These are phyloP conservation scores for Sphaeridia pumilis DNA, from an alignment of 2,888 invertebrate species.

Conservation along the genomic window DNA sequence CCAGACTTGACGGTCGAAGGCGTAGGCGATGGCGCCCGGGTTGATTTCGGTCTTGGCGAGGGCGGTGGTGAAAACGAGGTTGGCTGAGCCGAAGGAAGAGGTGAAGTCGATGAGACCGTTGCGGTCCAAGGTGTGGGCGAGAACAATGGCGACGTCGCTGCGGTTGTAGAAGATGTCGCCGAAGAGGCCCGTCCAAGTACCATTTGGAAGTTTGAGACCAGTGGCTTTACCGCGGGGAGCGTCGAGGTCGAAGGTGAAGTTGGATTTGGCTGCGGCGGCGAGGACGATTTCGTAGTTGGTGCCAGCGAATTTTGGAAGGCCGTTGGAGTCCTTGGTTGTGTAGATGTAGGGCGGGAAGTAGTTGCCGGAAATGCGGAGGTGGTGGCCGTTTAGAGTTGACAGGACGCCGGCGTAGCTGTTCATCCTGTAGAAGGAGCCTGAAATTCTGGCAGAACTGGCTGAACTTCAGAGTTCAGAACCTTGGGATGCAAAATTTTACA, in stretches of 20 bases:
- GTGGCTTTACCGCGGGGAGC: conserved; percentile 14
- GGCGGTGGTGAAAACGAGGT: conserved; percentile 21
- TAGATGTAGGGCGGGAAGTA: conserved; percentile 19
- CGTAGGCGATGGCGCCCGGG: conserved; percentile 13
- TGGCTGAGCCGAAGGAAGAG: conserved; percentile 20
- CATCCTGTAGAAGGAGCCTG: too few species aligned
- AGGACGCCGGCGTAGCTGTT: too few species aligned
- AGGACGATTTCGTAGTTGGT: conserved; percentile 18
- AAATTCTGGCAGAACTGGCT: too few species aligned
- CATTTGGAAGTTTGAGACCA: conserved; percentile 16
- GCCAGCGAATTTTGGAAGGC: conserved; percentile 1
- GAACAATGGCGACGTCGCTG: conserved; percentile 21
- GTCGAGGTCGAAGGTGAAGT: conserved; percentile 20
- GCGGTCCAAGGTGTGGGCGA: conserved; percentile 16
- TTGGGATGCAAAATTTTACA: too few species aligned
- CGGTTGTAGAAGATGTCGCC: conserved; percentile 16
- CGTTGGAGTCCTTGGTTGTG: conserved; percentile 7
- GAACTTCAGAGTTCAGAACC: too few species aligned
- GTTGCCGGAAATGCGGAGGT: conserved; percentile 20
- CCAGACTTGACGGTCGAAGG: conserved; percentile 18
- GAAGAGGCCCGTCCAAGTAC: conserved; percentile 21
- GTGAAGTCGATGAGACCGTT: conserved; percentile 22
- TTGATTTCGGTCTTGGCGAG: conserved; percentile 10
- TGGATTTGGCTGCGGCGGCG: conserved; percentile 9
- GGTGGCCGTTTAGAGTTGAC: conserved; percentile 17